A percentile compares a stretch with the other conserved stretches of the same genome.
Evolutionary conservation across 2,797 vertebrate species (phyloP).

Genomic region (Coregonus sp.): DNA sequence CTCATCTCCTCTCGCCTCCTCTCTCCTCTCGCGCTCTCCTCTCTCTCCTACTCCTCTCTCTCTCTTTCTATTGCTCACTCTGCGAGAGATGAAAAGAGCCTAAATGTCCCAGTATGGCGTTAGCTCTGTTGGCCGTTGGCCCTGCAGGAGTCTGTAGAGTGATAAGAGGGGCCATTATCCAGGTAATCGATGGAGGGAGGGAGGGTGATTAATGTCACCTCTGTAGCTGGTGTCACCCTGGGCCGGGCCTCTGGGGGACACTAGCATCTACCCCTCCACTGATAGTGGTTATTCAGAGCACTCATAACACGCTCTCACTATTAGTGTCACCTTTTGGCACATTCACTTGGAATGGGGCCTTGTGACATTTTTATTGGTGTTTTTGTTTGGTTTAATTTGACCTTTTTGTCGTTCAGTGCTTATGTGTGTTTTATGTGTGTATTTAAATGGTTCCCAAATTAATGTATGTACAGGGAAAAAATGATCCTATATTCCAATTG

Average conservation of each 20-base stretch:
- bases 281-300: conserved; percentile 36
- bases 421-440: background rate
- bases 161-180: conserved; percentile 73
- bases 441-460: background rate
- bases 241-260: conserved; percentile 48
- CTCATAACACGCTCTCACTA: conserved; percentile 36
- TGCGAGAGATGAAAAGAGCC: conserved; percentile 4
- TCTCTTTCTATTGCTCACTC: no score
- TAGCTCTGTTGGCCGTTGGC: conserved; percentile 50
- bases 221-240: conserved; percentile 31
- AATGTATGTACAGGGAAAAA: background rate
- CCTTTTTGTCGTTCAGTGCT: background rate
- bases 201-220: conserved; percentile 69
- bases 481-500: no score
- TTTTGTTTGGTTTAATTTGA: no score
- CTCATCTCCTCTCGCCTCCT: no score
- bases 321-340: conserved; percentile 29
- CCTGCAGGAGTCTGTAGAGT: conserved; percentile 57
- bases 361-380: background rate
- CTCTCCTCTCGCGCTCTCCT: no score
- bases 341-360: background rate
- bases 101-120: background rate
- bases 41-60: no score
- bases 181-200: conserved; percentile 57
- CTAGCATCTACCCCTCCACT: conserved; percentile 30